phyloP scores from a whole-genome alignment of 1,140 invertebrate genomes.

The Potamilus streckersoni region DNA sequence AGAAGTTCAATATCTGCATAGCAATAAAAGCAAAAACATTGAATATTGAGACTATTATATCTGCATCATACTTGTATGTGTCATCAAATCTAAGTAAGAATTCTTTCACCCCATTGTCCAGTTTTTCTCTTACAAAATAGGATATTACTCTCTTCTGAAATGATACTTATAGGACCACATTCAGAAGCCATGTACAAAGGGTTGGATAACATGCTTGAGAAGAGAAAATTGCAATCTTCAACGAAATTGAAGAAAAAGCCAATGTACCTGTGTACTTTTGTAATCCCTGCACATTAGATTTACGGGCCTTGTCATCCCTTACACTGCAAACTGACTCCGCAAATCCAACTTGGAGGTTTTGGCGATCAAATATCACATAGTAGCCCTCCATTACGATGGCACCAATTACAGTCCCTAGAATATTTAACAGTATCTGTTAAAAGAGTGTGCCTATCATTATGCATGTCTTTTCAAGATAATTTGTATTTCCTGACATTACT shows the following conservation, averaged over 20 bases:
- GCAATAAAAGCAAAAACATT: too few relatives aligned
- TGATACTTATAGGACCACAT: too few relatives aligned
- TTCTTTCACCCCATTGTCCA: too few relatives aligned
- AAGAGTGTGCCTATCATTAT: not conserved
- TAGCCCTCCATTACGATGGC: slow-evolving; percentile 66
- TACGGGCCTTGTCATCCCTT: slow-evolving; percentile 23
- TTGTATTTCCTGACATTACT: not conserved
- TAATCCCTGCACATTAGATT: slow-evolving; percentile 33
- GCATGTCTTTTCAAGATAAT: not conserved
- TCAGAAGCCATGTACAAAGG: not conserved
- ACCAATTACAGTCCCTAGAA: slow-evolving; percentile 60
- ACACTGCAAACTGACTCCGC: slow-evolving; percentile 53
- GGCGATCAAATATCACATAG: slow-evolving; percentile 64
- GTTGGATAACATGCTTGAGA: too few relatives aligned
- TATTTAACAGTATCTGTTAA: not conserved
- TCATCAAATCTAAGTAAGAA: too few relatives aligned
- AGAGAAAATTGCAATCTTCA: too few relatives aligned
- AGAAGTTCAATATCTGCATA: too few relatives aligned
- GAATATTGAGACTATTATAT: too few relatives aligned
- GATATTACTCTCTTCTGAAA: too few relatives aligned
- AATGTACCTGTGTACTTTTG: slow-evolving; percentile 37
- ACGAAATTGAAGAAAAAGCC: too few relatives aligned
- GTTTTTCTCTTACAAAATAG: too few relatives aligned
- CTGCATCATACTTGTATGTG: too few relatives aligned
- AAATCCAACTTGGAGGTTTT: slow-evolving; percentile 54